A percentile compares a stretch with the other conserved stretches of the same genome.
Conservation (phyloP, 1,140 invertebrate species). For the Drosophila yakuba region DNA sequence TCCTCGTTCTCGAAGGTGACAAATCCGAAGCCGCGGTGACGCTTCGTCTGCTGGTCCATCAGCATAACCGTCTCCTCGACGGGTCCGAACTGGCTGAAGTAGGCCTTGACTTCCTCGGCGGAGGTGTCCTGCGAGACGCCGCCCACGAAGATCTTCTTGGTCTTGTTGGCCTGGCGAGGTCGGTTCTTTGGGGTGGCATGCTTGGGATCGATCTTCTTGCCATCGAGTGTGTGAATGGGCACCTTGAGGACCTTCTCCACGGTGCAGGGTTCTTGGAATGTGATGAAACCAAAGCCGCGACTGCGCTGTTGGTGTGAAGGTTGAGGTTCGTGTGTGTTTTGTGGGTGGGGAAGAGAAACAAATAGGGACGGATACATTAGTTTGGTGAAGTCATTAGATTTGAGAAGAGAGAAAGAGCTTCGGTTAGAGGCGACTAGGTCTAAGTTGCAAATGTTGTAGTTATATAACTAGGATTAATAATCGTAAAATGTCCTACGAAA, state of each 20-base stretch:
- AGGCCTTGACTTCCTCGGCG: slow-evolving; percentile 95
- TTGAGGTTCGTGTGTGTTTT: slow-evolving; percentile 1
- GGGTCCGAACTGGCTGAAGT: slow-evolving; percentile 96
- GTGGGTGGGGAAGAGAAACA: slow-evolving; percentile 27
- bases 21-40: slow-evolving; percentile 95
- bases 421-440: slow-evolving; percentile 64
- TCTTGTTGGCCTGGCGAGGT: slow-evolving; percentile 93
- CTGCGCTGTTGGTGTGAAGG: slow-evolving; percentile 89
- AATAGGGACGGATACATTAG: slow-evolving; percentile 21
- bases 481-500: slow-evolving; percentile 74
- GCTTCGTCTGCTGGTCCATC: slow-evolving; percentile 97
- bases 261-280: slow-evolving; percentile 94
- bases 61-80: slow-evolving; percentile 97
- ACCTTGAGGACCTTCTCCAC: slow-evolving; percentile 95
- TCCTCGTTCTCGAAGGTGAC: slow-evolving; percentile 97
- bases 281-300: slow-evolving; percentile 97
- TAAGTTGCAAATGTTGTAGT: slow-evolving; percentile 65
- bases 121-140: slow-evolving; percentile 96
- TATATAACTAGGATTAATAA: slow-evolving; percentile 71
- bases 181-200: slow-evolving; percentile 96
- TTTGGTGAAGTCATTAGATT: neutral
- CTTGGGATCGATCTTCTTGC: slow-evolving; percentile 97
- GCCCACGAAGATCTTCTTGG: slow-evolving; percentile 96
- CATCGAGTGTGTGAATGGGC: slow-evolving; percentile 96
- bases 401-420: slow-evolving; percentile 17